Base-by-base conservation (phyloP, 2,797 vertebrate genomes). In the Hemibagrus guttatus region DNA sequence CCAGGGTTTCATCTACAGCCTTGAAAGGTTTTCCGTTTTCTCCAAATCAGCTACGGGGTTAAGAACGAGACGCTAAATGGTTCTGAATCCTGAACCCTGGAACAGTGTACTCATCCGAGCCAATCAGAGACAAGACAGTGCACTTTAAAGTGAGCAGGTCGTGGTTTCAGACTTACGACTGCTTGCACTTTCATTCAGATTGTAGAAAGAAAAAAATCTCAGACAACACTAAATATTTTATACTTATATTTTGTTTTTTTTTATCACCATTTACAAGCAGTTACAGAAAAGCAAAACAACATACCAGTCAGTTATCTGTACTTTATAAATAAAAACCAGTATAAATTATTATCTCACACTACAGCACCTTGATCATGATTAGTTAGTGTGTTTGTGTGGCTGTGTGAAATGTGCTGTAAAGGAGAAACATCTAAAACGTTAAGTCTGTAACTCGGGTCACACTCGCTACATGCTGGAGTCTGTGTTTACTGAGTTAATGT, bases 241-340 rank as follows among this genome's bases (percentile, higher is more conserved):
- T 26, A 2, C n/a, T 17, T 23, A 59, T 39, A 59, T 16, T 5
- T 4, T 2, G 0, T 35, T n/a, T 46, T 61, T 31, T 54, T 49
- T 52, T 23, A n/a, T 54, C 54, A n/a, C 28, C 8, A 58, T 80
- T 75, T 46, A 81, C 39, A 63, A 6, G 58, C 2, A 35, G 21
- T 80, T 61, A 80, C 58, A 80, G 78, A 42, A 61, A 61, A 42
- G 56, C 1, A 2, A 59, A 59, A 79, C 54, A 21, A 39, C 56
- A 56, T 35, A 17, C 54, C 19, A 46, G 21, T 61, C 56, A 42
- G 35, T 42, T 63, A 17, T 63, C 58, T 46, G 58, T n/a, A 16
- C 59, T n/a, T 81, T 28, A 64, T 81, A 49, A 81, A 81, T 81
- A 81, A 39, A n/a, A 80, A 39, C 7, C 35, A 42, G 31, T 23